Evolutionary conservation across 2,113 vertebrate genomes (phyloP), one percentile per base, ranked within the genome.

Genomic region (Xiphophorus couchianus): DNA sequence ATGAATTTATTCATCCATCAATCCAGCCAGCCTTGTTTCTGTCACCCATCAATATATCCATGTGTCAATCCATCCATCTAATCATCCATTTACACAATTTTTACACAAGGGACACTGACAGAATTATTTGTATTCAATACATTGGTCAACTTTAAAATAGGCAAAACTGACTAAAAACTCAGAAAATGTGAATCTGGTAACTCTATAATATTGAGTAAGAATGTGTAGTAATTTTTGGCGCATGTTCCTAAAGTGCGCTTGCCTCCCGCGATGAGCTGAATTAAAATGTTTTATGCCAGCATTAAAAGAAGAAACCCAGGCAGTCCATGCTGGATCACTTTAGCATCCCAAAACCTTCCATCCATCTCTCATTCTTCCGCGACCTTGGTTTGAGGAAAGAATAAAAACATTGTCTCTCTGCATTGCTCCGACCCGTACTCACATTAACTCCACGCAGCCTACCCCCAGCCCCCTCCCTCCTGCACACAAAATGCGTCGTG

Each of bases 381-480:
- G 85, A 84, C 85, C 89, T 90, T 91, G 87, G 74, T 69, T 84
- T 77, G 28, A 78, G 78, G 76, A 66, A 30, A 74, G 65, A 77
- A 48, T 73, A 76, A 84, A 74, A 81, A 85, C 75, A 80, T 48
- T 12, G 42, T 51, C 62, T 77, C 80, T 62, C 86, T 77, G 86
- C 86, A 88, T 78, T 83, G 77, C 71, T 76, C 73, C 68, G 69
- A 66, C 58, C 54, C 28, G 0, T 42, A 69, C 76, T 83, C 39
- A 69, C 64, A 35, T 68, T 76, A 76, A 74, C 72, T 82, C 65
- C 71, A 68, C 28, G 62, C 17, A 44, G 61, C 17, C 51, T 54
- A 17, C 73, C 25, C 62, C 14, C 51, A 8, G 0, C 8, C 9
- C 64, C 17, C 51, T 61, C 14, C 62, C 62, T 13, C 71, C 44